Base-by-base conservation (phyloP, 2,888 invertebrate genomes). In the Xiphydria camelus region DNA sequence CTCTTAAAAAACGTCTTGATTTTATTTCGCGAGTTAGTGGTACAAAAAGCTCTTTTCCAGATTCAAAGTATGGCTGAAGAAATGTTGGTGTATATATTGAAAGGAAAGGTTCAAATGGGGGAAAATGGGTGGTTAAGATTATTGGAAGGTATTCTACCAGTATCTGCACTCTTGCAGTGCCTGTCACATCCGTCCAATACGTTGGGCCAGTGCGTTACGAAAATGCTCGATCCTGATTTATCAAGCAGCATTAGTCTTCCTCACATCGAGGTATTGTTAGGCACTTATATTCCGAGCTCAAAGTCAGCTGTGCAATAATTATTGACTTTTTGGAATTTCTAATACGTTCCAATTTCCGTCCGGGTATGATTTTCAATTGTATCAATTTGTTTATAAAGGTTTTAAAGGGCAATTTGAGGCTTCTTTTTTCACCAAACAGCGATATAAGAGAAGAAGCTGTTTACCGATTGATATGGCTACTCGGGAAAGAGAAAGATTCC, bases 191-290 rank as follows among this genome's bases (percentile, higher is more conserved):
- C 73, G 76, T 79, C 56, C 66, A 80, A 66, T 7, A 31, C 73
- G 45, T 53, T 80, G 69, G 87, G 86, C 0, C 79, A 83, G 66
- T 80, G 83, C 2, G 76, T 87, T 35, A 78, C 83, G 49, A 82
- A 82, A 61, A 81, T 86, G 15, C 70, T 86, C 10, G 86, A 87
- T 66, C 79, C 80, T 0, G 86, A 87, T 53, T 79, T 83, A 61
- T 83, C 83, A 1, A 76, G 79, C 33, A 78, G 79, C 47, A 79
- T 85, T 76, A 78, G 80, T 22, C 76, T 87, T 35, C 80, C 84
- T 1, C 68, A 68, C 2, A 61, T 79, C 3, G 84, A 84, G 57
- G 78, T 82, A 65, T n/a, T n/a, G n/a, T n/a, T n/a, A n/a, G n/a
- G n/a, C n/a, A n/a, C n/a, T n/a, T n/a, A n/a, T n/a, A n/a, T n/a